These are phyloP conservation scores for Nycticorax nycticorax DNA, from an alignment of 2,113 vertebrate genomes.

Conservation along the genomic window DNA sequence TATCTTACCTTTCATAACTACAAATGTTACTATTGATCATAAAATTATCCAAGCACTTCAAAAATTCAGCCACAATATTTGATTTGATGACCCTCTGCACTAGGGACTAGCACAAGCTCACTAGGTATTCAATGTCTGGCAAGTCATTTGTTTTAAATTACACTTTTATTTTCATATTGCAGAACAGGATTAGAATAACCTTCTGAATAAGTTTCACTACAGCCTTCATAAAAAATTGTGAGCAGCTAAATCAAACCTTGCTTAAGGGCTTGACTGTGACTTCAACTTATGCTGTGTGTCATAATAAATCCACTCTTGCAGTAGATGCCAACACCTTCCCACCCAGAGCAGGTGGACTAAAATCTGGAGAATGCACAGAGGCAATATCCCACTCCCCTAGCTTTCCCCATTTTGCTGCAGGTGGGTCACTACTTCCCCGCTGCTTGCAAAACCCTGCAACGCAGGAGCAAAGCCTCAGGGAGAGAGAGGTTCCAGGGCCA, in stretches of 20 bases:
- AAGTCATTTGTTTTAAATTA: conserved; percentile 43
- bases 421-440: neutral
- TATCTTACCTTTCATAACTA: conserved; percentile 47
- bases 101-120: neutral
- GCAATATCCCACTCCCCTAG: neutral
- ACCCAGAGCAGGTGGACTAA: neutral
- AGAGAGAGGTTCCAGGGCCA: neutral
- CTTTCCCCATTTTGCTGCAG: neutral
- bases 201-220: neutral
- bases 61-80: conserved; percentile 44
- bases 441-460: neutral
- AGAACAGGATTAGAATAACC: conserved; percentile 11
- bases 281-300: neutral
- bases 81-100: conserved; percentile 46
- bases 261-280: neutral
- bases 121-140: neutral
- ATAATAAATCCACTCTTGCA: neutral
- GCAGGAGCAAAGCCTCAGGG: neutral
- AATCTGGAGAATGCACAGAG: neutral
- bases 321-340: neutral
- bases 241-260: conserved; percentile 3
- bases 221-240: neutral
- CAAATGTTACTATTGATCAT: conserved; percentile 36
- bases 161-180: neutral
- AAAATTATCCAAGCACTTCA: conserved; percentile 51